These are phyloP conservation scores for Hypercompe scribonia DNA, from an alignment of 2,888 invertebrate genomes.

Conservation along the genomic window DNA sequence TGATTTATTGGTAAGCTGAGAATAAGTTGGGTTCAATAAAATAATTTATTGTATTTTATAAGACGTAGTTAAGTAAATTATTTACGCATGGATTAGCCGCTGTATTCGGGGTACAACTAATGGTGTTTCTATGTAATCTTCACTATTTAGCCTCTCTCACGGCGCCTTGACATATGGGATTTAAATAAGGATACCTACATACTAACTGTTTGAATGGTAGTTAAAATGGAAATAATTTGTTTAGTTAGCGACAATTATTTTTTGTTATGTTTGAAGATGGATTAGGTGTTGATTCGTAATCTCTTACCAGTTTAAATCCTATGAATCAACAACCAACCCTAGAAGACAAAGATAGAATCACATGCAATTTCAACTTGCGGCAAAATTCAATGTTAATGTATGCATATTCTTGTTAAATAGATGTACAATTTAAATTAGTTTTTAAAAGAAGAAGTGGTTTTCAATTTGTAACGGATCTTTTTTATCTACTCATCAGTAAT, in stretches of 20 bases:
- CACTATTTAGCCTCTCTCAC: conserved; percentile 72
- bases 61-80: conserved; percentile 52
- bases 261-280: too few relatives aligned
- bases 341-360: too few relatives aligned
- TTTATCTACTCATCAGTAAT: too few relatives aligned
- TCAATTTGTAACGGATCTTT: too few relatives aligned
- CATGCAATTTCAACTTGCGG: too few relatives aligned
- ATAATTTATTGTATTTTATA: conserved; percentile 14
- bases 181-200: conserved; percentile 57
- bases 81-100: conserved; percentile 61
- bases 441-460: too few relatives aligned
- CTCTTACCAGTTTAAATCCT: too few relatives aligned
- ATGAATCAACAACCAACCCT: too few relatives aligned
- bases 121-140: conserved; percentile 83
- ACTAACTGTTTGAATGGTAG: neutral
- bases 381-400: too few relatives aligned
- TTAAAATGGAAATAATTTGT: conserved; percentile 6
- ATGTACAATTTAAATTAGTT: neutral
- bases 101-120: conserved; percentile 60
- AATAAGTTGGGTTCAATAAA: neutral
- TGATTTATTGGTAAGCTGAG: neutral
- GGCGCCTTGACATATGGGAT: conserved; percentile 59
- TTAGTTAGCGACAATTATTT: too few relatives aligned
- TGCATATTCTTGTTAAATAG: too few relatives aligned
- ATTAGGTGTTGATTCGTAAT: too few relatives aligned